A percentile compares a stretch with the other conserved stretches of the same genome.
These are phyloP conservation scores for Thysanoteuthis rhombus DNA, from an alignment of 2,888 invertebrate genomes.

Conservation along the genomic window DNA sequence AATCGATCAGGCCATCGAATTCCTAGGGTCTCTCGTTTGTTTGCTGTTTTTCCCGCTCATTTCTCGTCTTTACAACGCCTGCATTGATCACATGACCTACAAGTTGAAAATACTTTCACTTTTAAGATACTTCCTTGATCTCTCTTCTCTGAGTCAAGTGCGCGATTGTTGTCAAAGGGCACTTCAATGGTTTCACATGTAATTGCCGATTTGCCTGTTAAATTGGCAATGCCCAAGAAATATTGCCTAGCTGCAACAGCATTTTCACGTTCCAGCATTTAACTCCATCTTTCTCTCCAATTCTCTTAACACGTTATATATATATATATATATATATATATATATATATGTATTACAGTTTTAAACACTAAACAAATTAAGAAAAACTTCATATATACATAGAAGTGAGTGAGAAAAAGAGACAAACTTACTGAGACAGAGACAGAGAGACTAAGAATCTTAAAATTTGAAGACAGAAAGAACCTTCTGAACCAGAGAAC, in stretches of 20 bases:
- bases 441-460: too few species aligned
- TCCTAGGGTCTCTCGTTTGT: not conserved
- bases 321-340: not conserved
- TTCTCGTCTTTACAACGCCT: not conserved
- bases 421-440: too few species aligned
- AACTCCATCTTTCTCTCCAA: not conserved
- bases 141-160: not conserved
- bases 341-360: not conserved
- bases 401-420: too few species aligned
- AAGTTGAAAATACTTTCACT: not conserved
- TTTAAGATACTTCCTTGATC: not conserved
- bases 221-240: not conserved
- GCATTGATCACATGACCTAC: not conserved
- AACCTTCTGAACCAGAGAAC: too few species aligned
- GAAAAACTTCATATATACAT: too few species aligned
- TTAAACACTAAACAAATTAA: too few species aligned
- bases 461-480: too few species aligned
- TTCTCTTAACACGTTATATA: not conserved
- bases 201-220: not conserved
- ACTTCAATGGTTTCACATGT: not conserved
- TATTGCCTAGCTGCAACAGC: not conserved
- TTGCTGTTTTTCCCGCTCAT: not conserved
- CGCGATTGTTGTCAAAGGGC: not conserved
- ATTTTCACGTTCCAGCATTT: not conserved
- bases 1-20: not conserved